Evolutionary conservation across 2,797 vertebrate species (phyloP).

Genomic region (Muscicapa comitata): DNA sequence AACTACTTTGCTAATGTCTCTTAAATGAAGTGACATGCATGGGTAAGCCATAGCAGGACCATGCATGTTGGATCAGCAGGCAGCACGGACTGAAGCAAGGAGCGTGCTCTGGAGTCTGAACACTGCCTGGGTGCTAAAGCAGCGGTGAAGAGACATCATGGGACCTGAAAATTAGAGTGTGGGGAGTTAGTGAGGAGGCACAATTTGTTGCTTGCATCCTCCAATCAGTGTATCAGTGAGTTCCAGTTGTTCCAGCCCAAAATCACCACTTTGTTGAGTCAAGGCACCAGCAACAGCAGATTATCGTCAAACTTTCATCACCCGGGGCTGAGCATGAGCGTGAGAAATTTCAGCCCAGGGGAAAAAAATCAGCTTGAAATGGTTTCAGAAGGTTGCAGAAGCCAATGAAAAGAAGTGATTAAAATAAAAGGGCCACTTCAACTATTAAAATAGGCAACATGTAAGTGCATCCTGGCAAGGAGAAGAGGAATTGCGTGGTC

Average conservation of each 20-base stretch:
- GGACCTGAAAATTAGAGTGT: background rate
- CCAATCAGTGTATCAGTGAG: background rate
- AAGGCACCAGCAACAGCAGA: background rate
- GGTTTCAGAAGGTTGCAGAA: constrained; percentile 3
- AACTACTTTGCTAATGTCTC: background rate
- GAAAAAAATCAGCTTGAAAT: background rate
- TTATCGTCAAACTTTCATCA: constrained; percentile 18
- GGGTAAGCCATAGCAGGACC: background rate
- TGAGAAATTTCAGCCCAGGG: constrained; percentile 10
- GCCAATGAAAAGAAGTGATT: constrained; percentile 7
- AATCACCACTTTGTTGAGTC: background rate
- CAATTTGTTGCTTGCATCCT: background rate
- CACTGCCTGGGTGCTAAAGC: background rate
- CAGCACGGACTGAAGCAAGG: background rate
- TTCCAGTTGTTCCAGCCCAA: constrained; percentile 4
- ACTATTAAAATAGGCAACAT: background rate
- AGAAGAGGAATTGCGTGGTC: background rate
- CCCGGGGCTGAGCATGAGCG: rapidly evolving
- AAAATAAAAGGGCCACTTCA: constrained; percentile 17
- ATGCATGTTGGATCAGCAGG: background rate
- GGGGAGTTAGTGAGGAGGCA: background rate
- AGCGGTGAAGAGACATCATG: background rate
- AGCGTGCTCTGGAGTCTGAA: background rate
- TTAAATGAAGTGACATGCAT: background rate
- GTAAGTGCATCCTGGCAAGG: constrained; percentile 8